Evolutionary conservation across 2,113 vertebrate species (phyloP), one percentile per base, ranked within the genome.

Genomic region (Eulemur macaco): DNA sequence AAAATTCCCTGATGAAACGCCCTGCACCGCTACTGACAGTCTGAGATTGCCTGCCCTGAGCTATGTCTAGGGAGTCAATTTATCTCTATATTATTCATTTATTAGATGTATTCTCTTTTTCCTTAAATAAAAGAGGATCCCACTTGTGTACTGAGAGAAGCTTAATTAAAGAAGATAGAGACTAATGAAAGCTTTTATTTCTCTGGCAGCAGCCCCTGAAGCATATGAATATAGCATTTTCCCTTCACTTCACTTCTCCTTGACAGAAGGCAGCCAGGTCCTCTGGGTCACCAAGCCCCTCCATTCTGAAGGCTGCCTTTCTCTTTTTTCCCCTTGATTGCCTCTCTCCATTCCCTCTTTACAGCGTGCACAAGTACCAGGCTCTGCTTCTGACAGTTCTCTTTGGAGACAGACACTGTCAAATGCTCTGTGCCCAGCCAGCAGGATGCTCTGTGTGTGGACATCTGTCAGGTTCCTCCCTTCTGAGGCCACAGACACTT

Each of bases 121-220:
- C 93, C 89, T 95, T 94, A 89, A 95, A 93, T 89, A 96, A 96
- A 96, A 91, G 80, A 17, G 1, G 58, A 84, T 87, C 64, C 95
- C 93, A 94, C 91, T 96, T 94, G 86, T 86, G 42, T 81, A 56
- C 45, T 88, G 47, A 95, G 42, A 81, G 68, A 88, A 91, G 60
- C 73, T 97, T 96, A 95, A 96, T 97, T 96, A 91, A 93, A 81
- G 93, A 96, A 94, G 86, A 94, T 47, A 34, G 93, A 82, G 80
- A 76, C 68, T 86, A 91, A 77, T n/a, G 69, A 88, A 84, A 91
- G 88, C 83, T 47, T 95, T 83, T 66, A 15, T 94, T 94, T 93
- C 56, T 76, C 82, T 31, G 58, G 34, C 76, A 74, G 69, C 21
- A 31, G 47, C 84, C 81, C 74, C 86, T 14, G 17, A 93, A 73